Evolutionary conservation across 2,113 vertebrate genomes (phyloP).

Genomic region (Hemiprocne comata): DNA sequence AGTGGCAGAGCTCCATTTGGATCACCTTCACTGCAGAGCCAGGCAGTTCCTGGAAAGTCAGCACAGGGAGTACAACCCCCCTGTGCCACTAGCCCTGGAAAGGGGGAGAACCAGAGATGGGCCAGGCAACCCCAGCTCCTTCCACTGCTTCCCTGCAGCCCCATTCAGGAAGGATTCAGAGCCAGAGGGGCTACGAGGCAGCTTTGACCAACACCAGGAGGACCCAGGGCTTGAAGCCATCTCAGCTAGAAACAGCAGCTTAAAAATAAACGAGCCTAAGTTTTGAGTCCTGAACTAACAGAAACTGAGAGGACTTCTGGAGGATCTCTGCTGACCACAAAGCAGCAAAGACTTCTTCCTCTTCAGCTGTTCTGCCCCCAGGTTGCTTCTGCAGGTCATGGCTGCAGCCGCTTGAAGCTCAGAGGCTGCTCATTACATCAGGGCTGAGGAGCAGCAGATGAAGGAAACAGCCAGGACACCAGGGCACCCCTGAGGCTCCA

Average conservation of each 20-base stretch:
- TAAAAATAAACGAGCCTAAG: background rate
- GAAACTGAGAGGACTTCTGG: conserved; percentile 50
- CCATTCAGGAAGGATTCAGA: accelerated
- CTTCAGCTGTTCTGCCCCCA: background rate
- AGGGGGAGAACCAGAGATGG: background rate
- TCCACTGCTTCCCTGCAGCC: background rate
- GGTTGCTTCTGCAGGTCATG: background rate
- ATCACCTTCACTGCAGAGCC: accelerated
- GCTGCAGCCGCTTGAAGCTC: background rate
- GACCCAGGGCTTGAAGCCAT: background rate
- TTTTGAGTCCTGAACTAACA: conserved; percentile 35
- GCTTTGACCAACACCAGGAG: accelerated
- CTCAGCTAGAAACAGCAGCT: background rate
- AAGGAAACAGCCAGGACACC: background rate
- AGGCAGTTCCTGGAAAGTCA: background rate
- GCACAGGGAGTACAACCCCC: background rate
- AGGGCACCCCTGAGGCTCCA: background rate
- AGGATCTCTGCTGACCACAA: conserved; percentile 23
- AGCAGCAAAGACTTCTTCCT: conserved; percentile 21
- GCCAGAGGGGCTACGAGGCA: background rate
- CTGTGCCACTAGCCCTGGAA: background rate
- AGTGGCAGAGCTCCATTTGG: background rate
- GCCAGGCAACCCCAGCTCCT: background rate
- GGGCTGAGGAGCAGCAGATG: background rate
- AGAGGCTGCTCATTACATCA: background rate